phyloP scores from a whole-genome alignment of 2,797 vertebrate genomes.

The Pseudopleuronectes americanus region DNA sequence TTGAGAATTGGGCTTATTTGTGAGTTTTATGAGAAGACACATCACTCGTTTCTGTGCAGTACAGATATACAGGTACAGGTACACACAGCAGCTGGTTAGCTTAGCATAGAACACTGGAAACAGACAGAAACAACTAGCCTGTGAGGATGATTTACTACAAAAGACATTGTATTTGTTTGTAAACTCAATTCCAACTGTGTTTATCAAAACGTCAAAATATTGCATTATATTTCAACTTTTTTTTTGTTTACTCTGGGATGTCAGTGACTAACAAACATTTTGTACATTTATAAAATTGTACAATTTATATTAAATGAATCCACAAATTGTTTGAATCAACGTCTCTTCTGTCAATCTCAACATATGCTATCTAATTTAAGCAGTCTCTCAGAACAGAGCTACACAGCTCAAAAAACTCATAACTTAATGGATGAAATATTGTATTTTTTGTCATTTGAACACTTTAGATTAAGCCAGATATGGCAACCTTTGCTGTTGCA shows the following conservation, averaged over 20 bases:
- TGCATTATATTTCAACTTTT: no score
- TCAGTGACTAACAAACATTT: neutral
- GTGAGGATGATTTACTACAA: no score
- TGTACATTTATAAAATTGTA: neutral
- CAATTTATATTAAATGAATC: neutral
- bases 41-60: neutral
- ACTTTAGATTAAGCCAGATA: slow-evolving; percentile 30
- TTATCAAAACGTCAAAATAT: no score
- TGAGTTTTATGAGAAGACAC: neutral
- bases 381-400: neutral
- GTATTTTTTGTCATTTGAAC: neutral
- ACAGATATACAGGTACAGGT: neutral
- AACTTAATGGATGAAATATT: neutral
- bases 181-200: no score
- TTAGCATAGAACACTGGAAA: slow-evolving; percentile 5
- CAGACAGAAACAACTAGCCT: neutral
- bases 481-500: slow-evolving; percentile 39
- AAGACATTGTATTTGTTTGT: no score
- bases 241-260: neutral
- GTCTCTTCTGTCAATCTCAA: neutral
- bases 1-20: neutral
- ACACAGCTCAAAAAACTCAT: no score
- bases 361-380: neutral
- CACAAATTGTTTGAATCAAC: neutral
- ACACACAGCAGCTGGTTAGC: neutral